phyloP scores from a whole-genome alignment of 2,113 vertebrate species.

The Chamaea fasciata region DNA sequence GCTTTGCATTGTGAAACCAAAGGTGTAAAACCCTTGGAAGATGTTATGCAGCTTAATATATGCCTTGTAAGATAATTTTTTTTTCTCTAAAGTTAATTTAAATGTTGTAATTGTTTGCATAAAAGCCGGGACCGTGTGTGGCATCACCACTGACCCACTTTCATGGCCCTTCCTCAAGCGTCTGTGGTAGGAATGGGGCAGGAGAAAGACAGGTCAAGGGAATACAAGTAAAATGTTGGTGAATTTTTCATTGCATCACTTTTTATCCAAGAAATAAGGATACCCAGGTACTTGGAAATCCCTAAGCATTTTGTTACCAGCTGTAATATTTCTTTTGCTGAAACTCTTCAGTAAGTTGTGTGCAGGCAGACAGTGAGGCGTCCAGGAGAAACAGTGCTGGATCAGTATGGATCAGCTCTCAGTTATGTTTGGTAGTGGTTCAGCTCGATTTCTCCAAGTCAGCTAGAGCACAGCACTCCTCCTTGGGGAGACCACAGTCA shows the following conservation, averaged over 20 bases:
- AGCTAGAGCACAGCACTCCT: not conserved
- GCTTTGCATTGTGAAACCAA: not conserved
- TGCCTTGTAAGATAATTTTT: not conserved
- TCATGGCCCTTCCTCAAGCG: not conserved
- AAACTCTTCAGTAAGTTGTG: not conserved
- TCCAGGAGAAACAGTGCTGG: not conserved
- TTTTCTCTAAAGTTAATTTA: not conserved
- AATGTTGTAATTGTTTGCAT: not conserved
- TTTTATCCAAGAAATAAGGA: not conserved
- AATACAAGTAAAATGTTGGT: not conserved
- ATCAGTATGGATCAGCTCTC: not conserved
- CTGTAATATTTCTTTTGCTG: not conserved
- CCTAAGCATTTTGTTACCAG: not conserved
- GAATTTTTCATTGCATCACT: not conserved
- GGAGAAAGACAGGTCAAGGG: not conserved
- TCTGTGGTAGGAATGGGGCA: not conserved
- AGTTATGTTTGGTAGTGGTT: not conserved
- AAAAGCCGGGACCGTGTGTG: accelerated
- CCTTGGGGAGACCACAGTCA: not conserved
- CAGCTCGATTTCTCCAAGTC: not conserved
- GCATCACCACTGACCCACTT: not conserved
- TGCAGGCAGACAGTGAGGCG: not conserved
- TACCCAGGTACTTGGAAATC: not conserved
- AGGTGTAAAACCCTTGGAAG: constrained; percentile 1
- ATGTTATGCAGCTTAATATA: not conserved